Percentiles rank a stretch among this genome's conserved stretches.
Evolutionary conservation across 2,797 vertebrate genomes (phyloP).

Genomic region (Onychomys torridus): DNA sequence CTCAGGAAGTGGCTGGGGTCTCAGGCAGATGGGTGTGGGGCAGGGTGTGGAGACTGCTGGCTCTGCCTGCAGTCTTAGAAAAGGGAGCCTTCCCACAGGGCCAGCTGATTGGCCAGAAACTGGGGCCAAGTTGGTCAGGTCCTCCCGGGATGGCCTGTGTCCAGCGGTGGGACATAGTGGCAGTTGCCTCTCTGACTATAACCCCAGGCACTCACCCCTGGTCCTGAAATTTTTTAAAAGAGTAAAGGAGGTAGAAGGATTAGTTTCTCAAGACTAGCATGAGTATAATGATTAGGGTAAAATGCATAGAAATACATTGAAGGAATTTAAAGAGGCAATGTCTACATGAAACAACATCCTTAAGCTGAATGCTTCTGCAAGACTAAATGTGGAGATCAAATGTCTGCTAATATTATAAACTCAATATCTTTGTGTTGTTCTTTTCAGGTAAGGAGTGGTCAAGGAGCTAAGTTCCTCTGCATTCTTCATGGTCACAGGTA

Average conservation of each 20-base stretch:
- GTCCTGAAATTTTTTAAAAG: neutral
- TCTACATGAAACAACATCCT: neutral
- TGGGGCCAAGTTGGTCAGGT: too few species aligned
- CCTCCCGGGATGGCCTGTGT: too few species aligned
- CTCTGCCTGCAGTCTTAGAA: too few species aligned
- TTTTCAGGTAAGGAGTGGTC: neutral
- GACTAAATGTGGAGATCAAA: neutral
- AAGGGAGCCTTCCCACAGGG: too few species aligned
- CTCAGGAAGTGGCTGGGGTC: too few species aligned
- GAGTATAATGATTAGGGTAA: neutral
- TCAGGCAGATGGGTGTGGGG: too few species aligned
- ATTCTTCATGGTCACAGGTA: neutral
- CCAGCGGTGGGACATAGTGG: too few species aligned
- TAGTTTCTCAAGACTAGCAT: neutral
- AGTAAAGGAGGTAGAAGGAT: neutral
- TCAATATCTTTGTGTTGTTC: neutral
- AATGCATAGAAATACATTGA: neutral
- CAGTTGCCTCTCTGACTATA: too few species aligned
- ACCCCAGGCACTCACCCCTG: too few species aligned
- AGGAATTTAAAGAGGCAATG: neutral
- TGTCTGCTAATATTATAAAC: fast-evolving
- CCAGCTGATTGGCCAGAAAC: too few species aligned
- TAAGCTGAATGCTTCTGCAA: neutral
- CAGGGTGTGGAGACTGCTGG: too few species aligned
- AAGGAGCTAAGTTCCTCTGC: too few species aligned